Conservation (phyloP, 2,888 invertebrate species). For the Synergus japonicus region DNA sequence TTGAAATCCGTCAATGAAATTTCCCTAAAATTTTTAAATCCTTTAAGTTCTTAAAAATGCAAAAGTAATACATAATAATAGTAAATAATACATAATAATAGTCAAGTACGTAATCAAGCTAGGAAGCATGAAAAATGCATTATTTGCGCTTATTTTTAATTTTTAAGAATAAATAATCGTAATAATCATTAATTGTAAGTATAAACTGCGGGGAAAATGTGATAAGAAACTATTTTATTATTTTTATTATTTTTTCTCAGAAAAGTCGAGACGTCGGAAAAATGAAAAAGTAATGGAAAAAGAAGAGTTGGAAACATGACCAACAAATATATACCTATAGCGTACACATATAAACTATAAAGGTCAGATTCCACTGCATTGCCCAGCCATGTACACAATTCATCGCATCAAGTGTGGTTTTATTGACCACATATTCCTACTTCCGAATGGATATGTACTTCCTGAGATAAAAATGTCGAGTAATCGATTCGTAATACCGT, state of each 20-base stretch:
- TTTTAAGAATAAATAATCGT: too few relatives aligned
- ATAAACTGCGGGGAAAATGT: background rate
- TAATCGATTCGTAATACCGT: background rate
- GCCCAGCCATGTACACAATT: background rate
- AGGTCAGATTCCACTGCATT: constrained; percentile 1
- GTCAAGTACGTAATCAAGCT: too few relatives aligned
- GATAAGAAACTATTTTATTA: constrained; percentile 31
- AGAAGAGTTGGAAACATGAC: too few relatives aligned
- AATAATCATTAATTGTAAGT: background rate
- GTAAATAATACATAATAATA: too few relatives aligned
- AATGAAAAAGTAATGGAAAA: background rate
- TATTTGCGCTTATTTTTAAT: too few relatives aligned
- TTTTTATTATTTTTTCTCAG: background rate
- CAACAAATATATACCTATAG: background rate
- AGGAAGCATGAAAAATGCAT: too few relatives aligned
- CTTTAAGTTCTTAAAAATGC: too few relatives aligned
- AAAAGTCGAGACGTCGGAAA: background rate
- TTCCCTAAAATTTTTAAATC: too few relatives aligned
- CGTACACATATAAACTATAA: background rate
- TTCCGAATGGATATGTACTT: constrained; percentile 11
- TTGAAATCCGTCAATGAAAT: too few relatives aligned
- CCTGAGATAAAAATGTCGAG: background rate
- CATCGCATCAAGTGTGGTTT: constrained; percentile 13
- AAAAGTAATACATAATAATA: too few relatives aligned
- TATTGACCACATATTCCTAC: constrained; percentile 5